phyloP scores from a whole-genome alignment of 2,113 vertebrate species.

The Phrynocephalus versicolor region DNA sequence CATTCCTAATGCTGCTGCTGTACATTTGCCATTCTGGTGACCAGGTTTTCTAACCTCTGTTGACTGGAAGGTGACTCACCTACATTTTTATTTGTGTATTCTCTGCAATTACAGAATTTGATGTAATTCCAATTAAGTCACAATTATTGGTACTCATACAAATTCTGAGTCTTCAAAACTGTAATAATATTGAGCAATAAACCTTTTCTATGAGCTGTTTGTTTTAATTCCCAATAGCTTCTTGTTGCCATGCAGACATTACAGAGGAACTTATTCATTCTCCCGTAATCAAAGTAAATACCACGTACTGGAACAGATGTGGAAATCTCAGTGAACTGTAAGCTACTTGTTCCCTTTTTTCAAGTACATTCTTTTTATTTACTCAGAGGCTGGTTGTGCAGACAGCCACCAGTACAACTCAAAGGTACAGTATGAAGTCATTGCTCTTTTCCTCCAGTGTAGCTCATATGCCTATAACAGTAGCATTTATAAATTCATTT shows the following conservation, averaged over 20 bases:
- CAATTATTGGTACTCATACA: background rate
- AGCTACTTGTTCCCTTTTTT: slow-evolving; percentile 55
- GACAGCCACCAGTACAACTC: background rate
- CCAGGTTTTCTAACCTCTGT: too few relatives aligned
- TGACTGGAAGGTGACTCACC: too few relatives aligned
- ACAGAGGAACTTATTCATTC: slow-evolving; percentile 68
- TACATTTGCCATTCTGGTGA: too few relatives aligned
- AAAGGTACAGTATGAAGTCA: background rate
- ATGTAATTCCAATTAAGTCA: background rate
- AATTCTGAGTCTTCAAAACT: background rate
- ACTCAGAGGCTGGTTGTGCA: background rate
- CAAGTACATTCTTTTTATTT: background rate
- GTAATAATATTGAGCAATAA: slow-evolving; percentile 10
- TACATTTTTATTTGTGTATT: too few relatives aligned
- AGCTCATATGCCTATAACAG: background rate
- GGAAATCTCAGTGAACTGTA: slow-evolving; percentile 74
- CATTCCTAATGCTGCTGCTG: too few relatives aligned
- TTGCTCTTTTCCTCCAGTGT: background rate
- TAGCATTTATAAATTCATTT: background rate
- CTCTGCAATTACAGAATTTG: too few relatives aligned
- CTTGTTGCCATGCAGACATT: slow-evolving; percentile 73
- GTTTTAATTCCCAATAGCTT: slow-evolving; percentile 62
- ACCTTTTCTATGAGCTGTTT: slow-evolving; percentile 38
- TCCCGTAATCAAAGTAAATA: slow-evolving; percentile 67
- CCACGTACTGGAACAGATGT: slow-evolving; percentile 76